phyloP scores from a whole-genome alignment of 2,888 invertebrate genomes.

The Eurytoma adleriae region DNA sequence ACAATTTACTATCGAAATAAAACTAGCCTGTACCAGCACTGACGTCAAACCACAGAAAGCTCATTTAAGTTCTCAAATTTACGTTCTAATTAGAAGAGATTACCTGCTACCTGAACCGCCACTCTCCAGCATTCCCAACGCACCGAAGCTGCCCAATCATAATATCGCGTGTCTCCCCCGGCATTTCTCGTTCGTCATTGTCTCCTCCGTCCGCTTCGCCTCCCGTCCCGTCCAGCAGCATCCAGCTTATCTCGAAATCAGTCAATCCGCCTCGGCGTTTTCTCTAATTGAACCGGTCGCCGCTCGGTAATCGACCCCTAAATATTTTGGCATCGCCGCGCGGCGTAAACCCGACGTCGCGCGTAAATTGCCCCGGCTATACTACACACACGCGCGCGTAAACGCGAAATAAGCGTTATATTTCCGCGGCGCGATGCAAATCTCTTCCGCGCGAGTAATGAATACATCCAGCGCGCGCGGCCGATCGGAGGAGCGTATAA shows the following conservation, averaged over 20 bases:
- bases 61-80: neutral
- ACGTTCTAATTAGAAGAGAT: slow-evolving; percentile 33
- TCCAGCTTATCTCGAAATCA: slow-evolving; percentile 1
- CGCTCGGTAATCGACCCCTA: slow-evolving; percentile 62
- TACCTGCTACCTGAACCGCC: slow-evolving; percentile 13
- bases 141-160: neutral
- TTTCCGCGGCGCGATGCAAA: neutral
- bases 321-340: slow-evolving; percentile 64
- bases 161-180: slow-evolving; percentile 16
- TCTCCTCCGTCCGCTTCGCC: neutral
- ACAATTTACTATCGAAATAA: neutral
- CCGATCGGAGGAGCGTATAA: slow-evolving; percentile 16
- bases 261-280: neutral
- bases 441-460: neutral
- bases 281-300: slow-evolving; percentile 60
- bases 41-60: neutral
- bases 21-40: neutral
- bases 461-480: slow-evolving; percentile 15
- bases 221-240: neutral
- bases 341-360: slow-evolving; percentile 48
- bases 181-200: slow-evolving; percentile 5
- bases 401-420: neutral
- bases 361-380: neutral
- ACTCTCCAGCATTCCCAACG: neutral
- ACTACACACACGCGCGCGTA: too few species aligned